Base-by-base conservation (phyloP, 2,797 vertebrate genomes). In the Arrhamphus sclerolepis region DNA sequence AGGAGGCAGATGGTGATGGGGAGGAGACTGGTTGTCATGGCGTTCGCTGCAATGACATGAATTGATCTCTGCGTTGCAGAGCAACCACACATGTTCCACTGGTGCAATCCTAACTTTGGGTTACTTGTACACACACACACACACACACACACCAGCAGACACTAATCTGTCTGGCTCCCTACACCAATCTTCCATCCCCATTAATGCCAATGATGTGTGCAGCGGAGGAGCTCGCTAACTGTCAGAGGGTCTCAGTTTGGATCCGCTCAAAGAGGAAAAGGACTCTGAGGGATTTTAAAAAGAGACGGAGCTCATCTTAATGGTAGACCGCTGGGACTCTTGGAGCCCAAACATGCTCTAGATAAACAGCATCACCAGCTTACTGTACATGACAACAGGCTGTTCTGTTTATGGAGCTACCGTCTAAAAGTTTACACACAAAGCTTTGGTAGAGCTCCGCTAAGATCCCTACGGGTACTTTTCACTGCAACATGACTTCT, bases 121-220 rank as follows among this genome's bases (percentile, higher is more conserved):
- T 54, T 26, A 26, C 24, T n/a, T n/a, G n/a, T n/a, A n/a, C 55
- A 41, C 20, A 52, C 56, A 31, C 42, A 50, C 42, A 38, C 16
- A 26, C 28, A 47, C 47, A 44, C 39, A 24, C 53, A 16, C 57
- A 43, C 48, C 21, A 18, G 50, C 29, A 28, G 61, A 74, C 70
- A 68, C 38, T 62, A 62, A 68, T 80, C 80, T 57, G 48, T 81
- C 64, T 26, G 55, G 69, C 76, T 75, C 56, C 72, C 63, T 54
- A 26, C 77, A 71, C 68, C 75, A 72, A 63, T 75, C 58, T 56
- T 80, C 84, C 62, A 2, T 67, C 70, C 78, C 82, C 66, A 81
- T 90, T 89, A 90, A 77, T 79, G 78, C 82, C 89, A 81, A 65
- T 90, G 89, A 87, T 85, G 83, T 81, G 80, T 83, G 86, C 79